A percentile compares a stretch with the other conserved stretches of the same genome.
phyloP scores from a whole-genome alignment of 2,888 invertebrate genomes.

The Boloria euphrosyne region DNA sequence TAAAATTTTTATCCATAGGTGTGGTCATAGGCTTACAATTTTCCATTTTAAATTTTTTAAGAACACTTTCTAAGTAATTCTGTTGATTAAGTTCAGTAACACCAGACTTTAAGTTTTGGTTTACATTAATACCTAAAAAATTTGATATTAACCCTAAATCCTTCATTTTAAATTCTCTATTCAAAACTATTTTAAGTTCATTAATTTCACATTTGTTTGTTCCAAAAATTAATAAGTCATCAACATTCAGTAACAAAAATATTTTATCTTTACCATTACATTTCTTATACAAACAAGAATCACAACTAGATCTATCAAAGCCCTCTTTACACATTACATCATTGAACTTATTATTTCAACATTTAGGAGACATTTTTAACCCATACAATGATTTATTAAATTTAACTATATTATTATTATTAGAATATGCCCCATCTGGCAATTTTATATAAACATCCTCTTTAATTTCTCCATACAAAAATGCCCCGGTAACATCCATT shows the following conservation, averaged over 20 bases:
- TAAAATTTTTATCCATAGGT: slow-evolving; percentile 40
- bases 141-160: slow-evolving; percentile 23
- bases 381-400: slow-evolving; percentile 38
- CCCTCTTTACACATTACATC: too few species aligned
- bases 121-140: slow-evolving; percentile 38
- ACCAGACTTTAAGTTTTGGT: slow-evolving; percentile 12
- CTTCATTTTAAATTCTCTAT: slow-evolving; percentile 33
- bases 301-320: too few species aligned
- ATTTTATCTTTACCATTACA: too few species aligned
- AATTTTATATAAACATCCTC: slow-evolving; percentile 35
- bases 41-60: slow-evolving; percentile 39
- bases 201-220: too few species aligned
- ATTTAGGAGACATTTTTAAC: slow-evolving; percentile 32
- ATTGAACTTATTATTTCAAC: slow-evolving; percentile 21
- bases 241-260: too few species aligned
- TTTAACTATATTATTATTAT: slow-evolving; percentile 6
- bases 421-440: slow-evolving; percentile 32
- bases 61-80: slow-evolving; percentile 34
- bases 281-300: too few species aligned
- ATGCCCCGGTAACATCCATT: slow-evolving; percentile 36
- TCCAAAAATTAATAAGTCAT: too few species aligned
- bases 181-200: too few species aligned
- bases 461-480: slow-evolving; percentile 38
- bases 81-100: slow-evolving; percentile 33
- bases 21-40: slow-evolving; percentile 38